phyloP scores from a whole-genome alignment of 2,797 vertebrate species.

The Avahi laniger region DNA sequence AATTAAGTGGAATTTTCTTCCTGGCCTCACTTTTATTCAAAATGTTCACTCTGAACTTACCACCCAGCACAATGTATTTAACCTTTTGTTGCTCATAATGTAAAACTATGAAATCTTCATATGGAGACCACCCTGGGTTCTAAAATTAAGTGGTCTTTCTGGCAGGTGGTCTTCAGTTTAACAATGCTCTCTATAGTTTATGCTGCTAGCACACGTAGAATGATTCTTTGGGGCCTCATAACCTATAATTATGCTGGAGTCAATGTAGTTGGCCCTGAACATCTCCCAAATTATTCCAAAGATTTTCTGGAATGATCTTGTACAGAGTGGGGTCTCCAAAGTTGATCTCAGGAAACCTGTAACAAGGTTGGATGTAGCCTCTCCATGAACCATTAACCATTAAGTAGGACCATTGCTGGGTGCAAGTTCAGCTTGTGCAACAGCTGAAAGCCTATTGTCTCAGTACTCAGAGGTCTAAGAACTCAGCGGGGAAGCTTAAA shows the following conservation, averaged over 20 bases:
- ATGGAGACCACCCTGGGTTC: slow-evolving; percentile 42
- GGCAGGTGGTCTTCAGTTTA: slow-evolving; percentile 42
- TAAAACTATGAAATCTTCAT: slow-evolving; percentile 32
- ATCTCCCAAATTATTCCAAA: neutral
- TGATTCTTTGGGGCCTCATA: slow-evolving; percentile 14
- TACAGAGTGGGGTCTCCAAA: neutral
- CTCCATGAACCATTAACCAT: neutral
- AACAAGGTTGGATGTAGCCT: neutral
- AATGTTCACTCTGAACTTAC: neutral
- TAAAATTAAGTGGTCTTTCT: slow-evolving; percentile 36
- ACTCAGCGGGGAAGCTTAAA: neutral
- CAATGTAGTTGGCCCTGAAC: neutral
- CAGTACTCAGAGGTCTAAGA: neutral
- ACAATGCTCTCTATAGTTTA: neutral
- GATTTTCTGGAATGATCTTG: slow-evolving; percentile 31
- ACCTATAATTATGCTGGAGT: slow-evolving; percentile 1
- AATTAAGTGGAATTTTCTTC: slow-evolving; percentile 12
- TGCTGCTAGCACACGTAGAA: neutral
- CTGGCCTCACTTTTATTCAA: neutral
- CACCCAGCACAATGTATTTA: neutral
- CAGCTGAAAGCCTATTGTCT: neutral
- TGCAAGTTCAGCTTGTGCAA: neutral
- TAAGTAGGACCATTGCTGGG: neutral
- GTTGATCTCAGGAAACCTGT: neutral
- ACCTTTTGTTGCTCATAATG: slow-evolving; percentile 13